A percentile compares a stretch with the other conserved stretches of the same genome.
Conservation (phyloP, 1,140 invertebrate species). For the Drosophila kanapiae region DNA sequence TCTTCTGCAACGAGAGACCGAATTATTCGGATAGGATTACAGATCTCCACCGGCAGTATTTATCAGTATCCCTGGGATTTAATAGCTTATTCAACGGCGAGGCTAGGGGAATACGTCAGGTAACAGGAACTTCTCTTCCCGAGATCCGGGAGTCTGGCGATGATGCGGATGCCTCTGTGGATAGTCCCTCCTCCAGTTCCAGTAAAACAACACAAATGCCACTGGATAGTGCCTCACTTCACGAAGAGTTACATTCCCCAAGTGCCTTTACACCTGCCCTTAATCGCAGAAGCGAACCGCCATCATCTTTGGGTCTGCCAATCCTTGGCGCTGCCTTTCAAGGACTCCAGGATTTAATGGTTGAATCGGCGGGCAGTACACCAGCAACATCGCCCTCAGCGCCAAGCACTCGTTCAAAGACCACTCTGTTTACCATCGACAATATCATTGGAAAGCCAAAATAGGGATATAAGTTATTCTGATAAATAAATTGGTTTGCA, state of each 20-base stretch:
- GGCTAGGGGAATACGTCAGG: neutral
- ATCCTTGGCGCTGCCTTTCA: slow-evolving; percentile 26
- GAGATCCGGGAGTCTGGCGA: slow-evolving; percentile 31
- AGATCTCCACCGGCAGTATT: slow-evolving; percentile 79
- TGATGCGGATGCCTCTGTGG: slow-evolving; percentile 41
- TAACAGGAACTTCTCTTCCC: slow-evolving; percentile 1
- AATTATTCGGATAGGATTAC: slow-evolving; percentile 83
- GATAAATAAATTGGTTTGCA: neutral
- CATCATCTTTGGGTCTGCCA: neutral
- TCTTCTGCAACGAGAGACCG: slow-evolving; percentile 70
- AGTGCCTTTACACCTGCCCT: slow-evolving; percentile 61
- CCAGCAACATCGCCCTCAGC: slow-evolving; percentile 14
- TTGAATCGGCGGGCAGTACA: slow-evolving; percentile 7
- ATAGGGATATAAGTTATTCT: neutral
- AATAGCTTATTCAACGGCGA: slow-evolving; percentile 76
- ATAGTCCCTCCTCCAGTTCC: slow-evolving; percentile 62
- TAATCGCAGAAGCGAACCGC: slow-evolving; percentile 23
- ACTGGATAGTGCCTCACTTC: slow-evolving; percentile 24
- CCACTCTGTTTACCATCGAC: slow-evolving; percentile 70
- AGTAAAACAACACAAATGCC: slow-evolving; percentile 26
- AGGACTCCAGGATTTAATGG: slow-evolving; percentile 50
- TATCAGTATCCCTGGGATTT: slow-evolving; percentile 79
- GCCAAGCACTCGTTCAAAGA: slow-evolving; percentile 56
- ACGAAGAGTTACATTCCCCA: slow-evolving; percentile 71
- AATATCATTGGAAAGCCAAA: slow-evolving; percentile 73